phyloP scores from a whole-genome alignment of 2,797 vertebrate species.

The Halcyon leucocephala region DNA sequence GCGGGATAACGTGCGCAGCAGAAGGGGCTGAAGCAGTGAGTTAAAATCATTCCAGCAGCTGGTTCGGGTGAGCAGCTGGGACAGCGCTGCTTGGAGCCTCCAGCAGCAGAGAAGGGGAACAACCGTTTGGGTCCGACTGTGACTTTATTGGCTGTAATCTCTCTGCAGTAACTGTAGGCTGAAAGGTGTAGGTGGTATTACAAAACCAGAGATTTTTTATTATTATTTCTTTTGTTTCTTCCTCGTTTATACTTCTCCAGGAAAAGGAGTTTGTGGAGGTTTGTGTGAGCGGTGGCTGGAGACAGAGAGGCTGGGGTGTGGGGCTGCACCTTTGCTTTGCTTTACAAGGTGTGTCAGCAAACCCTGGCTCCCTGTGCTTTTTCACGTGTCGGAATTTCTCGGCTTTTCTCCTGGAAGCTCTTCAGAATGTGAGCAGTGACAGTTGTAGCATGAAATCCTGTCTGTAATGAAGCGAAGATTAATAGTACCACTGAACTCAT shows the following conservation, averaged over 20 bases:
- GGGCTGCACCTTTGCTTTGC: not conserved
- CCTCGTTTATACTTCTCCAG: not conserved
- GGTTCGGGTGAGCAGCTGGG: slow-evolving; percentile 43
- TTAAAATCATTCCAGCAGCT: slow-evolving; percentile 31
- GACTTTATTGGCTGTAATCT: slow-evolving; percentile 43
- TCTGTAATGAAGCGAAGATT: not conserved
- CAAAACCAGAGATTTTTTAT: not conserved
- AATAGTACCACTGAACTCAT: not conserved
- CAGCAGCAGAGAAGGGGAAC: slow-evolving; percentile 40
- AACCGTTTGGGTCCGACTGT: slow-evolving; percentile 52
- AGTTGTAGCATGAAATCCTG: not conserved
- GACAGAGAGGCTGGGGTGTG: not conserved
- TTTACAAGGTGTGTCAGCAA: not conserved
- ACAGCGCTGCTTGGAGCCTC: slow-evolving; percentile 31
- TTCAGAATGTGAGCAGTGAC: not conserved
- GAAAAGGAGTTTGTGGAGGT: not conserved
- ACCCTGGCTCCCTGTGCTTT: not conserved
- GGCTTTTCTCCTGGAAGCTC: not conserved
- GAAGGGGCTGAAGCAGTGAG: not conserved
- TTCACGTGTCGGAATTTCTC: not conserved
- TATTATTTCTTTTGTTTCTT: not conserved
- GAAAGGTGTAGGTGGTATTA: not conserved
- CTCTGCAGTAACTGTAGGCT: not conserved
- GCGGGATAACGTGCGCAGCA: not conserved
- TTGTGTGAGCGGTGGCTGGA: not conserved